Evolutionary conservation across 2,888 invertebrate genomes (phyloP), one percentile per base, ranked within the genome.

Genomic region (Hypena proboscidalis): DNA sequence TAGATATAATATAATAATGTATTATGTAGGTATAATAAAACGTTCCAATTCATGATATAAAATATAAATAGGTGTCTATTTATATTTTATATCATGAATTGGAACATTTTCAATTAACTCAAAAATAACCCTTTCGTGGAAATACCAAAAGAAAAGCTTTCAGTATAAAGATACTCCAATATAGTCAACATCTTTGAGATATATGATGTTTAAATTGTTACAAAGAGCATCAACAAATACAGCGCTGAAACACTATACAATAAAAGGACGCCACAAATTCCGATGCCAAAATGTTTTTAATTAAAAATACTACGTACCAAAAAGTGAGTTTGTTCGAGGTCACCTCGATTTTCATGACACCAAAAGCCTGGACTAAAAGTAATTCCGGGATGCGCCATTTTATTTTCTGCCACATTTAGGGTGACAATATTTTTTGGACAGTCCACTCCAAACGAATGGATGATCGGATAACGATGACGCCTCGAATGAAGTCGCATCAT

Each of bases 231-330:
- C 4, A 13, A 8, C 4, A 40, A 30, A 30, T 40, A 36, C 44
- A 35, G 9, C 20, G 7, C 13, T 2, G 7, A 15, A 25, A 10
- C 25, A 45, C 40, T 49, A 46, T 34, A 33, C 56, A 59, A 47
- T 58, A 57, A 67, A 66, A 45, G 46, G 37, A 45, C 17, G 43
- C 52, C 55, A 52, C 47, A 56, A 59, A 57, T 59, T 53, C 62
- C 62, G 63, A 66, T 57, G 27, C 50, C 47, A 57, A 71, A 72
- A 65, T 68, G 66, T 68, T 76, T 77, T 79, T 76, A 76, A 79
- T 78, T 76, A 78, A 80, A 79, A 79, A 76, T 68, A 67, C 73
- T 61, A 49, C 40, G 50, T 51, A 42, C 53, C 13, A 50, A 67
- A n/a, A 67, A 73, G 67, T 71, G 64, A 69, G 70, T 70, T 70